A percentile compares a stretch with the other conserved stretches of the same genome.
Evolutionary conservation across 1,140 invertebrate species (phyloP).

Genomic region (Zaprionus gabonicus): DNA sequence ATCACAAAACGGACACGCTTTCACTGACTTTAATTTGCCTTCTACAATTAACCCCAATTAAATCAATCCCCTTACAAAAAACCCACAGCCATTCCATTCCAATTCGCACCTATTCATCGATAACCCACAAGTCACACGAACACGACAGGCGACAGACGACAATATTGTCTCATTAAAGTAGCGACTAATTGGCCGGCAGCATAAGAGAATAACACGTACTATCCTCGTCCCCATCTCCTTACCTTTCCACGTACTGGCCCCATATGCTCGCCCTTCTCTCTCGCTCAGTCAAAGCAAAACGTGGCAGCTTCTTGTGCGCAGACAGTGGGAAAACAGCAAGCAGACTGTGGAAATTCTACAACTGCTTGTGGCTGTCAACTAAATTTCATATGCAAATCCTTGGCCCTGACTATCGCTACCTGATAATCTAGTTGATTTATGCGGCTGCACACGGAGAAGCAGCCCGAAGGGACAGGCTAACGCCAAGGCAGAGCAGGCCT

Average conservation of each 20-base stretch:
- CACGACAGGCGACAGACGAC: constrained; percentile 6
- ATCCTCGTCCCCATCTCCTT: neutral
- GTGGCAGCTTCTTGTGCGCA: neutral
- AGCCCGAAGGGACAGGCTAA: constrained; percentile 3
- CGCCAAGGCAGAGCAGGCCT: neutral
- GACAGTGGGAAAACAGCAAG: neutral
- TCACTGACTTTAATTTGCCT: neutral
- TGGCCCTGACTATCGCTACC: constrained; percentile 67
- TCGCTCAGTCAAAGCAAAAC: neutral
- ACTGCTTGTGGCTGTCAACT: constrained; percentile 68
- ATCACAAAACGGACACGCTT: neutral
- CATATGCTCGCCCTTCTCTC: neutral
- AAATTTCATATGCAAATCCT: constrained; percentile 80
- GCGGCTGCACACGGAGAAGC: constrained; percentile 52
- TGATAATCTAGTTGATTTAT: constrained; percentile 78
- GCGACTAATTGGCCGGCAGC: constrained; percentile 42
- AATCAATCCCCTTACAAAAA: neutral
- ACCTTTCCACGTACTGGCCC: no score
- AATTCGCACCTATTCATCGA: constrained; percentile 28
- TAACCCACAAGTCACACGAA: constrained; percentile 21
- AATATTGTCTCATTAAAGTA: constrained; percentile 37
- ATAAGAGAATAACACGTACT: constrained; percentile 28
- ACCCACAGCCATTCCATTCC: neutral
- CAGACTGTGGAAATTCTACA: constrained; percentile 35
- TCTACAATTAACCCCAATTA: neutral